Conservation (phyloP, 2,888 invertebrate genomes). For the Eupithecia vulgata region DNA sequence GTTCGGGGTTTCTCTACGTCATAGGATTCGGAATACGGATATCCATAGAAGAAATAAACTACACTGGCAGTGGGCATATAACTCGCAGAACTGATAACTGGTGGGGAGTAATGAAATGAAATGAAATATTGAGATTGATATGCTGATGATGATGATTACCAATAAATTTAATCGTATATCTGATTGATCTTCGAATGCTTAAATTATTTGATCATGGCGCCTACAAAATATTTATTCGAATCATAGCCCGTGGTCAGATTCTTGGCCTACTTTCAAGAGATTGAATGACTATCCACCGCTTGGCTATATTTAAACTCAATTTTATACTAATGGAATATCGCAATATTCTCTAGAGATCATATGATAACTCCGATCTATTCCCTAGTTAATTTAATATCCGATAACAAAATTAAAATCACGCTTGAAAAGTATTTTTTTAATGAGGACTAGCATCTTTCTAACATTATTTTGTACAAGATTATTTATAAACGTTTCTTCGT, state of each 20-base stretch:
- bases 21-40: no score
- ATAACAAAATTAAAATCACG: neutral
- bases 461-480: neutral
- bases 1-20: no score
- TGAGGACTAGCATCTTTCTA: neutral
- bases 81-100: no score
- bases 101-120: no score
- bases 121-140: no score
- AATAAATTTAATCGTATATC: no score
- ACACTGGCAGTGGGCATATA: no score
- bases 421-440: neutral
- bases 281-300: neutral
- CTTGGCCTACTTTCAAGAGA: slow-evolving; percentile 6
- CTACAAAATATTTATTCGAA: neutral
- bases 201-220: neutral
- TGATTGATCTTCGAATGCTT: neutral
- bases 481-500: neutral
- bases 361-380: neutral
- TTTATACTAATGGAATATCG: neutral
- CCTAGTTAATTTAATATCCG: neutral
- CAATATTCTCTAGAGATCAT: neutral
- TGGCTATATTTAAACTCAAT: slow-evolving; percentile 9
- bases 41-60: no score
- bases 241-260: neutral
- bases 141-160: no score